Evolutionary conservation across 2,113 vertebrate genomes (phyloP), one percentile per base, ranked within the genome.

Genomic region (Toxotes chatareus): DNA sequence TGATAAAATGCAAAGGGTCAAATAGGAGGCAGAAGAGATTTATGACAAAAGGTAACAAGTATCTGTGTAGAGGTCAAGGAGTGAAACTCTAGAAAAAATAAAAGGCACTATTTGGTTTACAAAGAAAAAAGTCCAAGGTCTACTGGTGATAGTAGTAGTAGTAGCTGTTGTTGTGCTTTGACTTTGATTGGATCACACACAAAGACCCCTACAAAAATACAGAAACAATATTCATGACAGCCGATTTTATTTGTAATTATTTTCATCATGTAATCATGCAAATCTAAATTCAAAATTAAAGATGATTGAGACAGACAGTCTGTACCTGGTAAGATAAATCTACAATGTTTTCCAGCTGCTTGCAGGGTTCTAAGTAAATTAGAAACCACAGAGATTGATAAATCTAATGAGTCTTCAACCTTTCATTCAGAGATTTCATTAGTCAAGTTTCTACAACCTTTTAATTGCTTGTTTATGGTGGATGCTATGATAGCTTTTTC

Each of bases 1-100:
- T 32, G 74, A 82, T 83, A 70, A 79, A 62, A 46, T 12, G 17
- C 57, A 38, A 12, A 56, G 7, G 76, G 53, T 67, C 55, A 63
- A 61, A 56, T 1, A 23, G 16, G 21, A 32, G 34, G n/a, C 10
- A 38, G 13, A 19, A 14, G 13, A 42, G 17, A 63, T 76, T 44
- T 73, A 47, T 72, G 34, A 53, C 27, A 16, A 3, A 65, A 13
- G 19, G 13, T 19, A 27, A 14, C 3, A 46, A 51, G 62, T 5
- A 7, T 21, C 2, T 63, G 61, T 66, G 44, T 19, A 47, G 0
- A 47, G 38, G 47, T 78, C 32, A 67, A 62, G 31, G 17, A 74
- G 10, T 1, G 17, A 62, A 40, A 47, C 40, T 13, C 7, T 3
- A 32, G 4, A 16, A 11, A 31, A 57, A 27, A 36, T 2, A 49